Evolutionary conservation across 2,888 invertebrate species (phyloP), one percentile per base, ranked within the genome.

Genomic region (Diplazon laetatorius): DNA sequence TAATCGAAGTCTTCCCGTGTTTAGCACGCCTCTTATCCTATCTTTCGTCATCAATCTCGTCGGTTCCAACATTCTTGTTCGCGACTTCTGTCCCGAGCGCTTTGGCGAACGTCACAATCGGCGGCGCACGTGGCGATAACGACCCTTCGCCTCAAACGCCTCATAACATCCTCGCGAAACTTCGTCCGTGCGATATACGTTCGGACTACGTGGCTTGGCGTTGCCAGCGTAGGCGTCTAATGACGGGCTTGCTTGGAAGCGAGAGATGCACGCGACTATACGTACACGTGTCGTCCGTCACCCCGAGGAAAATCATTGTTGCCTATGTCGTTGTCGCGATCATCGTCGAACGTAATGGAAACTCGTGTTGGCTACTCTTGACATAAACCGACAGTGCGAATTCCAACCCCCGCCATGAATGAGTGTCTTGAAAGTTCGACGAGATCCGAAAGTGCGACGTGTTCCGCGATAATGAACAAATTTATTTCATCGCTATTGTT

Each of bases 151-250:
- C 57, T 44, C 60, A 35, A 62, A 52, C 52, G 68, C 62, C 57
- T 44, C 74, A 60, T 52, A 60, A 59, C 60, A 55, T 55, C 55
- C 55, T 55, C 55, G 55, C 52, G 14, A n/a, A 52, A 52, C 30
- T 55, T 25, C 55, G 30, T 35, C 35, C 9, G 16, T 14, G 14
- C 30, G n/a, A 16, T 55, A 35, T 55, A 55, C 16, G 14, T 14
- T 30, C 55, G 55, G 30, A 55, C 60, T 63, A 50, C 10, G 57
- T 48, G 39, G 68, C 68, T 60, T 65, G 68, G 63, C 71, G 60
- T 71, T 66, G 50, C 60, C 35, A 74, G 85, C 85, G 88, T 88
- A 85, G 88, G 88, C 86, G 88, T 85, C 83, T 88, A 89, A 89
- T 88, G 88, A 88, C 81, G 87, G 87, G 88, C 87, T 84, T 60